phyloP scores from a whole-genome alignment of 2,113 vertebrate species.

The Bubalus kerabau region DNA sequence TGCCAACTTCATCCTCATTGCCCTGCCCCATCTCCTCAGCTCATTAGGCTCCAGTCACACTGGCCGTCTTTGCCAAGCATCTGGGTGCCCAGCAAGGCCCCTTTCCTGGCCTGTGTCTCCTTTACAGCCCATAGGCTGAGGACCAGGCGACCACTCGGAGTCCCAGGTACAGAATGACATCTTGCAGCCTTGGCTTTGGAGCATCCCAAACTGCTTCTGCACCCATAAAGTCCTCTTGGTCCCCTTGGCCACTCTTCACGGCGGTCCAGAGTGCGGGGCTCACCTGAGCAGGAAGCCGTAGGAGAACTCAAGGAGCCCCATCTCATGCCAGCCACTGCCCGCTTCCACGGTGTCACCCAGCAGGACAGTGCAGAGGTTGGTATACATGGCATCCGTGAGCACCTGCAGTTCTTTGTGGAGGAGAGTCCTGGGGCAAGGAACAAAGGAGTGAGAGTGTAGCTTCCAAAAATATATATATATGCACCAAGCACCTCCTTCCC shows the following conservation, averaged over 20 bases:
- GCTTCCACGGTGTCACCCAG: slow-evolving; percentile 65
- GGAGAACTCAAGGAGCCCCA: slow-evolving; percentile 83
- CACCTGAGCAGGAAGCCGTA: slow-evolving; percentile 88
- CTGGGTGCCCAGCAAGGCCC: neutral
- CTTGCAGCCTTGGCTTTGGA: neutral
- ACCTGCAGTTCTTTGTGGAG: slow-evolving; percentile 76
- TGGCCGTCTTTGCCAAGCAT: neutral
- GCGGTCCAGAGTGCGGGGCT: neutral
- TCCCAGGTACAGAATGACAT: too few relatives aligned
- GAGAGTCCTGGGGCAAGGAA: slow-evolving; percentile 80
- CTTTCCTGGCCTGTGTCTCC: neutral
- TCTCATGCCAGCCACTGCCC: slow-evolving; percentile 81
- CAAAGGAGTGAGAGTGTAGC: neutral
- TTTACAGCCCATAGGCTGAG: neutral
- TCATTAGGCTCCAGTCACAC: neutral
- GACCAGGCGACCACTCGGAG: fast-evolving
- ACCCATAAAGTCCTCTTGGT: fast-evolving
- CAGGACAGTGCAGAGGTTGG: slow-evolving; percentile 80
- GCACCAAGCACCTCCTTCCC: too few relatives aligned
- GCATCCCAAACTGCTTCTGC: neutral
- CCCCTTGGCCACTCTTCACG: neutral
- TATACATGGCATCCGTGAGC: slow-evolving; percentile 78
- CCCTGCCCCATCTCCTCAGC: neutral
- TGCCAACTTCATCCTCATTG: neutral
- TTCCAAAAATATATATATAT: neutral